These are phyloP conservation scores for Hoplodrina blanda DNA, from an alignment of 2,888 invertebrate genomes.

Conservation along the genomic window DNA sequence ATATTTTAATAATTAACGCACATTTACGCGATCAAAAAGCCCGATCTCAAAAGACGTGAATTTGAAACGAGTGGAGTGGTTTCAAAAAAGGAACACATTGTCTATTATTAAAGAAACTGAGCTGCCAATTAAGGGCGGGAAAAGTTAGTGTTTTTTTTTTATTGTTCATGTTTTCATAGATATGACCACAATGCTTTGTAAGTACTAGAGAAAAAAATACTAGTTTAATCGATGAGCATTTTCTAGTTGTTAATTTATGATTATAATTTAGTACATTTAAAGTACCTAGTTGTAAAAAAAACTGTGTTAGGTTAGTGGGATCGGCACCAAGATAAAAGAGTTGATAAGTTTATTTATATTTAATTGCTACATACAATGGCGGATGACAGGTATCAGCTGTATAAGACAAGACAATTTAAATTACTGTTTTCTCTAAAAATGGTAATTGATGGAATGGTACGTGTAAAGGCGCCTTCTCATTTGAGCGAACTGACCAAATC, in stretches of 20 bases:
- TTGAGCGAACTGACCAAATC: too few species aligned
- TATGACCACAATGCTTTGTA: too few species aligned
- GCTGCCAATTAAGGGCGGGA: conserved; percentile 19
- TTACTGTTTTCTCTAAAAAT: not conserved
- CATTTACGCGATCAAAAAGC: conserved; percentile 49
- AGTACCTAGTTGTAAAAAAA: conserved; percentile 14
- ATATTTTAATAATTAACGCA: conserved; percentile 25
- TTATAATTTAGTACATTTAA: conserved; percentile 33
- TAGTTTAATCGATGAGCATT: conserved; percentile 51
- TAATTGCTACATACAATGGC: conserved; percentile 15
- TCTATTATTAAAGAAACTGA: not conserved
- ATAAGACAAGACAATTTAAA: not conserved
- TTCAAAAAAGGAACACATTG: conserved; percentile 1
- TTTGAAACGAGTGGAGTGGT: not conserved
- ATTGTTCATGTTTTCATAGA: too few species aligned
- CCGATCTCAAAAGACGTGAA: conserved; percentile 49
- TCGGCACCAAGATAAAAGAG: conserved; percentile 21
- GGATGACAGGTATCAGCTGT: not conserved
- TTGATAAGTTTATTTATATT: conserved; percentile 14
- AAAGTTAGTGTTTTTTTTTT: not conserved
- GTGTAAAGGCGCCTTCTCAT: too few species aligned
- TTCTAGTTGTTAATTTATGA: conserved; percentile 51
- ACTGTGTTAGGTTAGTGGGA: conserved; percentile 20
- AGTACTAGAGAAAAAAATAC: not conserved
- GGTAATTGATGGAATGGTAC: not conserved